Base-by-base conservation (phyloP, 2,797 vertebrate species). In the Thalassophryne amazonica region DNA sequence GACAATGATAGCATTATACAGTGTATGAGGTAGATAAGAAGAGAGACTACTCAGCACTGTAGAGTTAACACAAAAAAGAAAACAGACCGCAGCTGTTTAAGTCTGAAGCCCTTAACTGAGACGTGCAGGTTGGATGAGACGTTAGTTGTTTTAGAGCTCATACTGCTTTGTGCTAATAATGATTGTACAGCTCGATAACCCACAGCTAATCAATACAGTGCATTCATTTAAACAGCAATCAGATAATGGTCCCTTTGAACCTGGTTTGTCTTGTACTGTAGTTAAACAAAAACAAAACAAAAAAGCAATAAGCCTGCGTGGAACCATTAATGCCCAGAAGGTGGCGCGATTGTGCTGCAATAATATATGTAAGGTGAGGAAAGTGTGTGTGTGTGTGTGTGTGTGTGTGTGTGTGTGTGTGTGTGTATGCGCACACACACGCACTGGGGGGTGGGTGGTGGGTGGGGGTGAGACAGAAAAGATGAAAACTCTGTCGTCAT, bases 21-120 rank as follows among this genome's bases (percentile, higher is more conserved):
- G 72, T 51, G 39, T 76, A 59, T 89, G 89, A 90, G 89, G 89
- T 90, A 90, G 89, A 86, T 83, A 76, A 55, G 61, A 69, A 72
- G 64, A 75, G 67, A 67, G 72, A 72, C 72, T 59, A 69, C 72
- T 71, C 62, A 60, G 69, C 72, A 54, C 67, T 71, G 75, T 36
- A 57, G 20, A 4, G 47, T 50, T 42, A 41, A 34, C 80, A 60
- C 53, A 31, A 29, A 55, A 34, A 80, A 60, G 53, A 31, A 29
- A 55, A 24, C 21, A 25, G 16, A 42, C 38, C 10, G 9, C 6
- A 9, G 45, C 40, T 21, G 22, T 52, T 42, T 34, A 30, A 25
- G 50, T 28, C 23, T 6, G 25, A 47, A 43, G 35, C 57, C 27
- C 55, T 64, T 60, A 41, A 46, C 29, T 12, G 35, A 63, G 57